A percentile compares a stretch with the other conserved stretches of the same genome.
Conservation (phyloP, 2,797 vertebrate species). For the Urosaurus nigricauda region DNA sequence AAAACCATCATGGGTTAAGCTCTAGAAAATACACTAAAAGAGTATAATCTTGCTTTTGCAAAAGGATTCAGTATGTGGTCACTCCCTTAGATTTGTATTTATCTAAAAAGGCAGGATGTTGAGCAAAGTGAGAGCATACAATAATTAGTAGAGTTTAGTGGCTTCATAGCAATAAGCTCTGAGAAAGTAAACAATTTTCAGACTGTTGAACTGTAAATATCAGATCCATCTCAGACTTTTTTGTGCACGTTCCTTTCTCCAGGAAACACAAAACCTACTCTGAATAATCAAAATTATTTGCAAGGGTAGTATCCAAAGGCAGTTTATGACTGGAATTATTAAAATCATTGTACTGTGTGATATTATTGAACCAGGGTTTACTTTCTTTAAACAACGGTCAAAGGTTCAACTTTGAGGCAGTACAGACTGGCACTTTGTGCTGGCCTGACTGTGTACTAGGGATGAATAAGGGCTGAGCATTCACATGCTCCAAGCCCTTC, state of each 20-base stretch:
- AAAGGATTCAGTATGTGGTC: not conserved
- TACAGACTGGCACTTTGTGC: too few species aligned
- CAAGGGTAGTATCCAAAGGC: not conserved
- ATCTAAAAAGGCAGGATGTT: constrained; percentile 32
- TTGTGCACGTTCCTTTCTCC: not conserved
- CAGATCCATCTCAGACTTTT: constrained; percentile 4
- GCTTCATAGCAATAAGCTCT: constrained; percentile 42
- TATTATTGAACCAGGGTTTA: not conserved
- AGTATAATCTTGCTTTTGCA: constrained; percentile 23
- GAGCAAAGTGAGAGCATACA: constrained; percentile 2
- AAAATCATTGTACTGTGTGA: not conserved
- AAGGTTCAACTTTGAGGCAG: not conserved
- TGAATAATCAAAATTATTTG: constrained; percentile 11
- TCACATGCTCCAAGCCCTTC: too few species aligned
- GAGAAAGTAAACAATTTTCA: constrained; percentile 31
- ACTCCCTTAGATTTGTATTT: not conserved
- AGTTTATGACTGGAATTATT: not conserved
- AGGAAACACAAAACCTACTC: not conserved
- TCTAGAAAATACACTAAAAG: constrained; percentile 26
- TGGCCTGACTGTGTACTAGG: too few species aligned
- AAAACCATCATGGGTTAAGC: constrained; percentile 32
- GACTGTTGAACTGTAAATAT: constrained; percentile 5
- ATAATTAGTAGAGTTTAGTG: constrained; percentile 8
- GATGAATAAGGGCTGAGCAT: too few species aligned
- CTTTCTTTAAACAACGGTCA: not conserved